Conservation (phyloP, 2,113 vertebrate genomes). For the Sinocyclocheilus grahami region DNA sequence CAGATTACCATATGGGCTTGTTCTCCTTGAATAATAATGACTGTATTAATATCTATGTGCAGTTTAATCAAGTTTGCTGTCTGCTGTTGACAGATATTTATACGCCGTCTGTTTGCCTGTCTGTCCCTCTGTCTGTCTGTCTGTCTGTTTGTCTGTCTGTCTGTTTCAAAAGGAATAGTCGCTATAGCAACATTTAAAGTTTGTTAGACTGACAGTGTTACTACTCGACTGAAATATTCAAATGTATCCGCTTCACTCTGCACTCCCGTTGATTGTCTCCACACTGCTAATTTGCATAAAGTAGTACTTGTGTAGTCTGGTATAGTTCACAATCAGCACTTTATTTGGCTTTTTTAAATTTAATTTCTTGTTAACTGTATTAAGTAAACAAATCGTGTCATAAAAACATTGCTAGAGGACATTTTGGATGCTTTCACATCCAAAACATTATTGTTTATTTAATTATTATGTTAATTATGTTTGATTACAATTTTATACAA, state of each 20-base stretch:
- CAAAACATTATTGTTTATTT: too few species aligned
- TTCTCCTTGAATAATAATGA: conserved; percentile 44
- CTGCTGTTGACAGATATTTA: conserved; percentile 17
- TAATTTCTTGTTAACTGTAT: neutral
- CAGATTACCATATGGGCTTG: conserved; percentile 22
- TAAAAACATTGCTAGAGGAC: neutral
- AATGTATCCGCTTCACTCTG: neutral
- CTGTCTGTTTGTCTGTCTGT: neutral
- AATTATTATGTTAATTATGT: too few species aligned
- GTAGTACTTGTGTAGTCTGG: neutral
- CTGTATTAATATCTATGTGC: conserved; percentile 35
- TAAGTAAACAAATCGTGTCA: neutral
- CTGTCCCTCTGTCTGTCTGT: neutral
- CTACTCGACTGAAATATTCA: neutral
- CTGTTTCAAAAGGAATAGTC: neutral
- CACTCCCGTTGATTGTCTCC: neutral
- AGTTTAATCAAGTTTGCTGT: conserved; percentile 30
- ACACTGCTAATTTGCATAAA: neutral
- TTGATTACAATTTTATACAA: too few species aligned
- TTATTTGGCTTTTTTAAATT: neutral
- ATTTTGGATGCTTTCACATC: too few species aligned
- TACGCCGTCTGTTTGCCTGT: neutral
- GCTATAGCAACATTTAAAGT: conserved; percentile 5
- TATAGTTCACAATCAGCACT: neutral
- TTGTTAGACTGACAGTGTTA: neutral